These are phyloP conservation scores for Plumapathes pennacea DNA, from an alignment of 92 coral and sea anemone species.

Conservation along the genomic window DNA sequence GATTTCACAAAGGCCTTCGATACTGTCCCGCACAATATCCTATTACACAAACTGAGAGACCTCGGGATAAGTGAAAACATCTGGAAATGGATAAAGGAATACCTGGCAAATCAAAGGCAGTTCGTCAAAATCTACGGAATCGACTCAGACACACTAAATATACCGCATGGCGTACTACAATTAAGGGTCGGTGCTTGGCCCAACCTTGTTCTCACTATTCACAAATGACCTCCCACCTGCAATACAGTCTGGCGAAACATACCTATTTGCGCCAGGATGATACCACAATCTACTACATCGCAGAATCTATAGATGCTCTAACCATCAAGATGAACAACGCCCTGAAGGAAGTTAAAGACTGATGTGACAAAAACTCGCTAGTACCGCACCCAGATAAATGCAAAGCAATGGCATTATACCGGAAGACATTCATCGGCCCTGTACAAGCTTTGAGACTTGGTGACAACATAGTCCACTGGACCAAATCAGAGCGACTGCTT, in stretches of 20 bases:
- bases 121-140: conserved; percentile 9
- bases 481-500: conserved; percentile 7
- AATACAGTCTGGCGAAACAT: neutral
- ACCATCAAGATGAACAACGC: conserved; percentile 2
- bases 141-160: conserved; percentile 2
- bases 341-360: neutral
- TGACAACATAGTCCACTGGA: conserved; percentile 1
- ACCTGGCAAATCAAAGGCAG: conserved; percentile 22
- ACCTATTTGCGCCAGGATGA: conserved; percentile 19
- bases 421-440: conserved; percentile 3
- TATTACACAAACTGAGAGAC: conserved; percentile 19
- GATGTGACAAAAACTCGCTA: neutral
- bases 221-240: conserved; percentile 23
- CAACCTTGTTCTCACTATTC: conserved; percentile 32
- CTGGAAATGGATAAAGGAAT: conserved; percentile 23
- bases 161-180: conserved; percentile 30
- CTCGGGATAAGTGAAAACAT: conserved; percentile 26
- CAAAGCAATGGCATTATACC: conserved; percentile 14
- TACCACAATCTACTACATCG: conserved; percentile 19
- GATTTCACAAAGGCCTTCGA: conserved; percentile 46
- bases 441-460: conserved; percentile 1
- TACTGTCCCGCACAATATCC: conserved; percentile 18
- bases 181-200: conserved; percentile 29
- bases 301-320: neutral
- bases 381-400: conserved; percentile 25